Evolutionary conservation across 2,797 vertebrate genomes (phyloP), one percentile per base, ranked within the genome.

Genomic region (Arrhamphus sclerolepis): DNA sequence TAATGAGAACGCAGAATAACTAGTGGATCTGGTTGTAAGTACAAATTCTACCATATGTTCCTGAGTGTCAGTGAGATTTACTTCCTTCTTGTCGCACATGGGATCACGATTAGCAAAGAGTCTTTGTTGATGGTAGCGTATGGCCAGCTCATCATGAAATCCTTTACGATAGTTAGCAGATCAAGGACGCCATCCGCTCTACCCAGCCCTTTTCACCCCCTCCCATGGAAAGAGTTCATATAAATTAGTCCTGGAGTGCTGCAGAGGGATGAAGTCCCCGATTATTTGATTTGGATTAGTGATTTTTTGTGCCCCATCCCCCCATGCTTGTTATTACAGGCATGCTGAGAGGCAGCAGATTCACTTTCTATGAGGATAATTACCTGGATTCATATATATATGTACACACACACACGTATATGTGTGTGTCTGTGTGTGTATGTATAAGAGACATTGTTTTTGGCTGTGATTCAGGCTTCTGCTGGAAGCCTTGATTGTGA

Each of bases 211-310:
- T 43, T 13, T 22, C 20, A 5, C n/a, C 60, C 55, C 66, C 70
- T 21, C 5, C 31, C 9, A 6, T 20, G 6, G 28, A 31, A 20
- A 58, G 53, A 74, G 73, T 26, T 51, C 41, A 48, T 71, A 81
- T 85, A 77, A 90, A 82, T 78, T 42, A 87, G 82, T 74, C 59
- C 51, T 6, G 29, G 58, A 16, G 31, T 81, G 81, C 82, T 42
- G 54, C 70, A 52, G 81, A 64, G 79, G 68, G 81, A 87, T 89
- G 44, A 79, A 72, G 66, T 51, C 75, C 62, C 56, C 77, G 82
- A 79, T 90, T 86, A 89, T 90, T 89, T 82, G 66, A 89, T 88
- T 87, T 82, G 81, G 75, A 87, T 90, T 87, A 89, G 53, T 81
- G 76, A 78, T 86, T 56, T 42, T 58, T 41, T n/a, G n/a, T n/a